Evolutionary conservation across 1,140 invertebrate genomes (phyloP).

Genomic region (Muscidifurax raptorellus): DNA sequence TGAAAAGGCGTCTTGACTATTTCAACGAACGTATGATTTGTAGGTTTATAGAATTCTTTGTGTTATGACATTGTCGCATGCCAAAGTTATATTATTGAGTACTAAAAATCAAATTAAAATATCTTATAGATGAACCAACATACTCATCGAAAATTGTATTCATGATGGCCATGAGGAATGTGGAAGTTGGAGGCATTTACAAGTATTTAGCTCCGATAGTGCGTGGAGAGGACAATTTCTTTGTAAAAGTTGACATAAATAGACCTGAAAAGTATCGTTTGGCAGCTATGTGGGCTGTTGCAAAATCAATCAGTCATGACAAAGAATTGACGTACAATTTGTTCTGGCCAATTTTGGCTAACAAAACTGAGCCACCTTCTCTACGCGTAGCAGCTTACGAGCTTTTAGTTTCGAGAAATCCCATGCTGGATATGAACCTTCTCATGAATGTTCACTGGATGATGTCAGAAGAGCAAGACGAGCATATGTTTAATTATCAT

Average conservation of each 20-base stretch:
- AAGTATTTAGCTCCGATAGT: conserved; percentile 61
- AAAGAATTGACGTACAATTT: conserved; percentile 57
- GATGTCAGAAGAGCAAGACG: conserved; percentile 68
- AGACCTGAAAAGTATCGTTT: conserved; percentile 29
- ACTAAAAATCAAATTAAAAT: conserved; percentile 5
- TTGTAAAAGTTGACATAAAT: neutral
- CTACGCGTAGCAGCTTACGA: conserved; percentile 68
- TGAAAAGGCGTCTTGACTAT: conserved; percentile 52
- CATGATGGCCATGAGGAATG: conserved; percentile 65
- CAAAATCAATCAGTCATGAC: conserved; percentile 32
- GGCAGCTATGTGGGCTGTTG: conserved; percentile 40
- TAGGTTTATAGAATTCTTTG: conserved; percentile 49
- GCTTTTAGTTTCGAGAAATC: conserved; percentile 66
- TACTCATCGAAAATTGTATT: conserved; percentile 62
- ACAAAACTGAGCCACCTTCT: conserved; percentile 62
- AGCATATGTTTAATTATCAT: conserved; percentile 72
- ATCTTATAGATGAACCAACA: conserved; percentile 57
- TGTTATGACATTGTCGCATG: too few species aligned
- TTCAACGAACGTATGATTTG: conserved; percentile 61
- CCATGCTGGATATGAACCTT: conserved; percentile 56
- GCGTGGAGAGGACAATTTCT: conserved; percentile 46
- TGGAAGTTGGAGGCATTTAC: conserved; percentile 56
- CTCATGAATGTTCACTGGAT: conserved; percentile 70
- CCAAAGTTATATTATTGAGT: neutral
- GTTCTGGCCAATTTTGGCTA: conserved; percentile 71